These are phyloP conservation scores for Pseudomyrmex sp. DNA, from an alignment of 1,140 invertebrate species.

Conservation along the genomic window DNA sequence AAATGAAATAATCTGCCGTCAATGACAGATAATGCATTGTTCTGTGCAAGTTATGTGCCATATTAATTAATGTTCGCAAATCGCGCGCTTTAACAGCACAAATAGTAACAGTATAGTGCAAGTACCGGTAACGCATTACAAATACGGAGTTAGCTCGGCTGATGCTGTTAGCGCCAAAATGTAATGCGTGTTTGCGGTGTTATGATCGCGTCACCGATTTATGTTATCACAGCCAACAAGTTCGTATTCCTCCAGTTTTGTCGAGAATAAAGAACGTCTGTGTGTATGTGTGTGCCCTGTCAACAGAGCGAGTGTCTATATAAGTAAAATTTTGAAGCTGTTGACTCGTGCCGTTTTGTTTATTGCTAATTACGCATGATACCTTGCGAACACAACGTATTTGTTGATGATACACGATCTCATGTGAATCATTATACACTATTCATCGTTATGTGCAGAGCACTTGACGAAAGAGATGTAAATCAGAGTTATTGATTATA, in stretches of 20 bases:
- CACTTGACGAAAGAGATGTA: slow-evolving; percentile 28
- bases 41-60: slow-evolving; percentile 5
- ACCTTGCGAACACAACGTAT: slow-evolving; percentile 52
- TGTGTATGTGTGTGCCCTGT: slow-evolving; percentile 48
- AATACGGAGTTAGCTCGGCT: slow-evolving; percentile 47
- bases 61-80: slow-evolving; percentile 43
- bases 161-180: slow-evolving; percentile 48
- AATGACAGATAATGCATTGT: slow-evolving; percentile 15
- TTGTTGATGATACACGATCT: slow-evolving; percentile 35
- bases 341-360: slow-evolving; percentile 55
- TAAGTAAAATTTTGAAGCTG: slow-evolving; percentile 57
- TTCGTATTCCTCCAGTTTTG: slow-evolving; percentile 41
- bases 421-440: slow-evolving; percentile 30
- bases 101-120: slow-evolving; percentile 32
- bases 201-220: slow-evolving; percentile 50
- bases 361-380: slow-evolving; percentile 53
- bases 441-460: slow-evolving; percentile 18
- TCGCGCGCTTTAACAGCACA: slow-evolving; percentile 35
- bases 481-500: slow-evolving; percentile 22
- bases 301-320: slow-evolving; percentile 58
- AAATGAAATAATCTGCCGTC: slow-evolving; percentile 11
- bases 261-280: slow-evolving; percentile 37
- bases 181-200: slow-evolving; percentile 46
- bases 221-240: slow-evolving; percentile 49
- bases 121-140: slow-evolving; percentile 50